phyloP scores from a whole-genome alignment of 2,797 vertebrate genomes.

The Artibeus lituratus region DNA sequence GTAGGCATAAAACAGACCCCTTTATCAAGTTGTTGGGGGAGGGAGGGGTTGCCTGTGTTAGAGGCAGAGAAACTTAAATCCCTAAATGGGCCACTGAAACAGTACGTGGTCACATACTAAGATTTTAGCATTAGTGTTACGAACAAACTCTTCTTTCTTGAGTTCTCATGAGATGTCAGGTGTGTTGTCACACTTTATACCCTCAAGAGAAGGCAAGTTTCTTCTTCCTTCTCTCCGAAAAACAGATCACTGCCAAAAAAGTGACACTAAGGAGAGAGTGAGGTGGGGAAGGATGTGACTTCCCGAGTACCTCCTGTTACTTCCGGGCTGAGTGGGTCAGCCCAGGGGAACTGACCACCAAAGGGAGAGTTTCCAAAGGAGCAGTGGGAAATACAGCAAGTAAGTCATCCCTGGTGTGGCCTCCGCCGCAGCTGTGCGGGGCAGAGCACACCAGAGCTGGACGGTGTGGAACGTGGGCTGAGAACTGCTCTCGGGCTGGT shows the following conservation, averaged over 20 bases:
- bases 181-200: not conserved
- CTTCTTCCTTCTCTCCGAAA: not conserved
- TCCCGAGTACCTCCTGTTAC: not conserved
- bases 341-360: not conserved
- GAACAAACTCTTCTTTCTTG: not conserved
- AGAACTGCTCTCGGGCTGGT: not conserved
- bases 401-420: not conserved
- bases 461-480: fast-evolving
- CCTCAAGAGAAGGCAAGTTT: not conserved
- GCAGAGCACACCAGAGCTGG: not conserved
- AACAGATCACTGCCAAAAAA: not conserved
- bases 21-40: not conserved
- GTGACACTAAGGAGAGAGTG: not conserved
- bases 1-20: not conserved
- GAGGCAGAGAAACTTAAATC: not conserved
- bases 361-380: not conserved
- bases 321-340: not conserved
- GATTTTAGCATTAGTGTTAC: not conserved
- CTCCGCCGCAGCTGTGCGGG: fast-evolving
- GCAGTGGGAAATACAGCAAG: not conserved
- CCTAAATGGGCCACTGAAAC: not conserved
- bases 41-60: not conserved
- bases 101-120: not conserved
- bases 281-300: not conserved
- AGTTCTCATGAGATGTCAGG: not conserved